phyloP scores from a whole-genome alignment of 1,140 invertebrate species.

The Plutomurus gul region DNA sequence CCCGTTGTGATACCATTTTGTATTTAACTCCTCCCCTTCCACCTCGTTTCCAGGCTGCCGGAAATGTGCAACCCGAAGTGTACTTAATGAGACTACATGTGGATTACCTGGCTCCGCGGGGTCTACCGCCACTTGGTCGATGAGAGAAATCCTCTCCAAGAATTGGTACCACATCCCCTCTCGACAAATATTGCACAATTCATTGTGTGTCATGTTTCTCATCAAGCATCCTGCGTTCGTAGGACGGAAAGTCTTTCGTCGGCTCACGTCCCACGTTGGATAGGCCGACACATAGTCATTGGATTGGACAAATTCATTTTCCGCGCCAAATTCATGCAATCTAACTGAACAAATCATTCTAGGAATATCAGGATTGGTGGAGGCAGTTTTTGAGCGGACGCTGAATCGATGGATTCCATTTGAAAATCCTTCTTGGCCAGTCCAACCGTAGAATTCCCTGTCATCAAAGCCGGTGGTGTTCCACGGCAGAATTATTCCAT shows the following conservation, averaged over 20 bases:
- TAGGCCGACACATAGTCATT: constrained; percentile 47
- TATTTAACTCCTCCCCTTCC: constrained; percentile 24
- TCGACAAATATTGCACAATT: constrained; percentile 38
- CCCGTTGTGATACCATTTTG: constrained; percentile 31
- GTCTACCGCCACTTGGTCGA: constrained; percentile 30
- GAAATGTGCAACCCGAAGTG: constrained; percentile 37
- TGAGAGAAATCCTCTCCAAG: constrained; percentile 39
- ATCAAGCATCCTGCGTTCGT: constrained; percentile 45
- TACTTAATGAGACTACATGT: constrained; percentile 5
- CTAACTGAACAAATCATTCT: constrained; percentile 29
- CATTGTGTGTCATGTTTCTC: constrained; percentile 41
- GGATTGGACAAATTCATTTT: constrained; percentile 31
- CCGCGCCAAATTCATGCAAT: constrained; percentile 45
- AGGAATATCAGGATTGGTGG: constrained; percentile 42
- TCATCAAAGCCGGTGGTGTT: constrained; percentile 37
- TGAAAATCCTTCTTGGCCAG: constrained; percentile 33
- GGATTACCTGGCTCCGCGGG: neutral
- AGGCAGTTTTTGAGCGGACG: constrained; percentile 30
- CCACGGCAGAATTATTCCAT: constrained; percentile 41
- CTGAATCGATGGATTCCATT: constrained; percentile 33
- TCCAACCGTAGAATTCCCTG: constrained; percentile 44
- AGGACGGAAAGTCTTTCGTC: constrained; percentile 37
- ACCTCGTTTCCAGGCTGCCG: constrained; percentile 20
- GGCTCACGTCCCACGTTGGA: constrained; percentile 40
- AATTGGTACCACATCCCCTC: constrained; percentile 49